Evolutionary conservation across 2,888 invertebrate species (phyloP).

Genomic region (Subacronicta megacephala): DNA sequence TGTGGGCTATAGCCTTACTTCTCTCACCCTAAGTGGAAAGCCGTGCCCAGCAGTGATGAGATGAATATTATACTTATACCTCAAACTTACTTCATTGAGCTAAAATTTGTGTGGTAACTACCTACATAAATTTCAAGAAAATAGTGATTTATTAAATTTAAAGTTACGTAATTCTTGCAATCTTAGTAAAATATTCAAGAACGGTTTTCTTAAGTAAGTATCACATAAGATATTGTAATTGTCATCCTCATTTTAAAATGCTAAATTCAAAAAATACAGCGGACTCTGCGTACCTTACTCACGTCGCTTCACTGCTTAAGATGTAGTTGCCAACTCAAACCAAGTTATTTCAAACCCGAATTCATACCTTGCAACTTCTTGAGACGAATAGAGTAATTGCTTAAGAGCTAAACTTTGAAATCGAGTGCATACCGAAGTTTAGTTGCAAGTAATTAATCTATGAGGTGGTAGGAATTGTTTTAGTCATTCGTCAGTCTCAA

Average conservation of each 20-base stretch:
- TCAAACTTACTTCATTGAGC: too few species aligned
- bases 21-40: too few species aligned
- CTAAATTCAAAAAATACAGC: slow-evolving; percentile 19
- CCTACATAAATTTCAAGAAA: too few species aligned
- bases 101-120: too few species aligned
- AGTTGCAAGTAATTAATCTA: slow-evolving; percentile 68
- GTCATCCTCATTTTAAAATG: neutral
- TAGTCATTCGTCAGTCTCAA: slow-evolving; percentile 64
- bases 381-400: slow-evolving; percentile 68
- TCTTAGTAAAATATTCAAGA: too few species aligned
- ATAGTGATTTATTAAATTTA: too few species aligned
- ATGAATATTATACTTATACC: too few species aligned
- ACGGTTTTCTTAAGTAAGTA: too few species aligned
- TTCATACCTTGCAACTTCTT: slow-evolving; percentile 44
- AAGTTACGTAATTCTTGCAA: too few species aligned
- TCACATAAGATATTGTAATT: too few species aligned
- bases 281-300: slow-evolving; percentile 9
- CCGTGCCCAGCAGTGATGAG: too few species aligned
- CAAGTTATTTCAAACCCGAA: slow-evolving; percentile 43
- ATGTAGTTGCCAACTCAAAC: slow-evolving; percentile 46
- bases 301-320: slow-evolving; percentile 27
- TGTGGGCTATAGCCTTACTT: too few species aligned
- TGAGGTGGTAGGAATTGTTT: slow-evolving; percentile 62
- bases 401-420: slow-evolving; percentile 64
- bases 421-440: slow-evolving; percentile 68